These are phyloP conservation scores for Micrastur ruficollis DNA, from an alignment of 2,797 vertebrate species.

Conservation along the genomic window DNA sequence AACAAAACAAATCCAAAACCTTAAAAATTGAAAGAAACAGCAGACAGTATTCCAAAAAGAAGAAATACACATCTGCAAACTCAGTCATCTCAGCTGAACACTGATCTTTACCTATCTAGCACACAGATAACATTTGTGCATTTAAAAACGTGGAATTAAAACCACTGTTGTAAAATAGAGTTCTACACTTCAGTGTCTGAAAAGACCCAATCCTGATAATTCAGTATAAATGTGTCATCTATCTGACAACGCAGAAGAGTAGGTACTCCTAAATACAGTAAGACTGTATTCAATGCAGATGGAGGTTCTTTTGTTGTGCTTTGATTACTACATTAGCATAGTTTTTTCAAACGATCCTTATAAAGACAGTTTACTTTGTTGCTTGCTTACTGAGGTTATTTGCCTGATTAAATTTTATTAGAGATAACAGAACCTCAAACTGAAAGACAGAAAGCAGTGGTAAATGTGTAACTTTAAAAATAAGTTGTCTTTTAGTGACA, in stretches of 20 bases:
- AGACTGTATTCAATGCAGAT: rapidly evolving
- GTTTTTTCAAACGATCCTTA: background rate
- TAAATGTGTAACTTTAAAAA: slow-evolving; percentile 62
- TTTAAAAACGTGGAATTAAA: background rate
- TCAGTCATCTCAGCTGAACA: background rate
- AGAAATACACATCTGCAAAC: background rate
- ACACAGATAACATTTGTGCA: rapidly evolving
- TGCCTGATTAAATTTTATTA: slow-evolving; percentile 25
- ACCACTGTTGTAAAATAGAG: background rate
- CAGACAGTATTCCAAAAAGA: background rate
- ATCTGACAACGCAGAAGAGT: background rate
- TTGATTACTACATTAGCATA: background rate
- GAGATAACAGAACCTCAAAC: background rate
- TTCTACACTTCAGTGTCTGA: background rate
- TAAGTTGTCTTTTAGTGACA: slow-evolving; percentile 22
- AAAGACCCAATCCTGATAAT: background rate
- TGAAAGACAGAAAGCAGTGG: slow-evolving; percentile 29
- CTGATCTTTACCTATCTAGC: background rate
- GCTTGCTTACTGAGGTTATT: background rate
- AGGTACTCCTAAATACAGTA: background rate
- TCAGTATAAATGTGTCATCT: background rate
- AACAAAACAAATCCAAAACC: too few species aligned
- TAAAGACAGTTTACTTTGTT: background rate
- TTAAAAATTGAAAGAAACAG: background rate
- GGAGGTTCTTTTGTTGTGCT: background rate